Evolutionary conservation across 2,113 vertebrate species (phyloP).

Genomic region (Tyrannus savana): DNA sequence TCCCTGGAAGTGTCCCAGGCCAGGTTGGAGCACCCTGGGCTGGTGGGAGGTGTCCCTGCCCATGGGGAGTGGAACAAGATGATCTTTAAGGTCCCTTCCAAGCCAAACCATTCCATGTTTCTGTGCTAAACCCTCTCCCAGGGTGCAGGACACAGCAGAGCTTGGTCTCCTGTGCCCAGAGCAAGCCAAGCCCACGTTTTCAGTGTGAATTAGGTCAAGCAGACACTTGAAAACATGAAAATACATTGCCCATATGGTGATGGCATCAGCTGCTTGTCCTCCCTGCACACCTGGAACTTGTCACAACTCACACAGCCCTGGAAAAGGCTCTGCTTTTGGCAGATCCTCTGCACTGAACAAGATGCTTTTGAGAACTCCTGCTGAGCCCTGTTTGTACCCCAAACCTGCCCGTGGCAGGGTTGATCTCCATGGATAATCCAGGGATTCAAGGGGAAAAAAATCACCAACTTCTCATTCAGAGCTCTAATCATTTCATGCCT

Average conservation of each 20-base stretch:
- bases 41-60: not conserved
- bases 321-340: constrained; percentile 21
- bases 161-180: not conserved
- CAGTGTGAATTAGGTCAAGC: not conserved
- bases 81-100: not conserved
- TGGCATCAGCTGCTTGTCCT: not conserved
- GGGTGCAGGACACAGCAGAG: not conserved
- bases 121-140: not conserved
- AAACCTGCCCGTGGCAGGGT: not conserved
- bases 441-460: not conserved
- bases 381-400: not conserved
- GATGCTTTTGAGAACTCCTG: not conserved
- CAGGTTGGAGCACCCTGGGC: not conserved
- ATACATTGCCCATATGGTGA: not conserved
- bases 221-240: not conserved
- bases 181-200: not conserved
- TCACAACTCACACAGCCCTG: not conserved
- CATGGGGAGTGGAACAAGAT: not conserved
- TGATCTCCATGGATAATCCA: not conserved
- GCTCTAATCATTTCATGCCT: not conserved
- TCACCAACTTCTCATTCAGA: not conserved
- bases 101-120: not conserved
- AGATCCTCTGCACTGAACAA: not conserved
- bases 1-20: not conserved
- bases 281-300: not conserved